Evolutionary conservation across 2,888 invertebrate species (phyloP).

Genomic region (Nezara viridula): DNA sequence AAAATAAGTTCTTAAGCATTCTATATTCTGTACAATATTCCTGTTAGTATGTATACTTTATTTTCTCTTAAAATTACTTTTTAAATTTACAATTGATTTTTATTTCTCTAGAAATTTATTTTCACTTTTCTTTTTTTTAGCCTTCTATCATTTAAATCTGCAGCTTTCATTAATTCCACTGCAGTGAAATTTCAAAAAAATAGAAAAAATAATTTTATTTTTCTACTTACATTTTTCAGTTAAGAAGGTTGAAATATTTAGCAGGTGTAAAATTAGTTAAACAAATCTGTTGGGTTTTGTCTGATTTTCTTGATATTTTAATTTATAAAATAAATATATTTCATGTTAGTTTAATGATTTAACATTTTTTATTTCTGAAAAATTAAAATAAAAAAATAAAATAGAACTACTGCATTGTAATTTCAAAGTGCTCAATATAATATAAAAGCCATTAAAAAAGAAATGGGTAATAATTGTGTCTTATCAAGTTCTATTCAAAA

Average conservation of each 20-base stretch:
- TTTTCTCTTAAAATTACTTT: background rate
- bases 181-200: background rate
- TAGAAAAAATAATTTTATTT: background rate
- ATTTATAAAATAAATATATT: no score
- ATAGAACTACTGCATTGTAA: background rate
- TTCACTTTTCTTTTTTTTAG: background rate
- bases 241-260: background rate
- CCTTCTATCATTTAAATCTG: background rate
- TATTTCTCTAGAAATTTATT: background rate
- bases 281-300: background rate
- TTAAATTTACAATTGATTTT: background rate
- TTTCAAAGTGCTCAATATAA: background rate
- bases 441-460: background rate
- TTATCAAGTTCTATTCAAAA: slow-evolving; percentile 2
- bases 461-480: background rate
- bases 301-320: background rate
- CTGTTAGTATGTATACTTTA: background rate
- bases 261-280: no score
- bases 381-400: background rate
- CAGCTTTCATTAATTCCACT: background rate
- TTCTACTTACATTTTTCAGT: background rate
- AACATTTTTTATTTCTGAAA: no score
- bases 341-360: no score
- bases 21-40: background rate
- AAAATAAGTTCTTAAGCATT: background rate